These are phyloP conservation scores for Callipepla squamata DNA, from an alignment of 2,113 vertebrate genomes.

Conservation along the genomic window DNA sequence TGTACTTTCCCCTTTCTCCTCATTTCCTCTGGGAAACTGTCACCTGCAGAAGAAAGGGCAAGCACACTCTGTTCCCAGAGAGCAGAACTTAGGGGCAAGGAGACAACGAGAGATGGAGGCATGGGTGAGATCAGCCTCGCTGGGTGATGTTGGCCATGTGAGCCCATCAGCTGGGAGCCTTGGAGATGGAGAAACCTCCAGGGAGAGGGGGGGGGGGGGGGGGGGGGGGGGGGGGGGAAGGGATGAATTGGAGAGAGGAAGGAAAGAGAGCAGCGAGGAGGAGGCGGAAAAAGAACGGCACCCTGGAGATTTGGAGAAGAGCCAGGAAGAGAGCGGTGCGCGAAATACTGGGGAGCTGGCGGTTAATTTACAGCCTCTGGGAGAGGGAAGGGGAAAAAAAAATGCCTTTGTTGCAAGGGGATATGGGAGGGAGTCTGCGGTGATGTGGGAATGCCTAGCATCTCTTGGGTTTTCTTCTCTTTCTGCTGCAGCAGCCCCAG, in stretches of 20 bases:
- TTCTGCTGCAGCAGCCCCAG: neutral
- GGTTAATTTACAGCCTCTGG: conserved; percentile 42
- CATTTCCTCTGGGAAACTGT: neutral
- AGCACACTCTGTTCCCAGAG: accelerated
- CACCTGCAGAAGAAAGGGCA: neutral
- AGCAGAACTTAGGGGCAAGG: neutral
- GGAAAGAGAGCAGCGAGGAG: neutral
- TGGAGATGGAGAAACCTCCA: neutral
- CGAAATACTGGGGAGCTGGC: neutral
- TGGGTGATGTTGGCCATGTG: neutral
- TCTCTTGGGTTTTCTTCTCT: neutral
- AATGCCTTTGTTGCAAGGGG: neutral
- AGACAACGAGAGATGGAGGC: accelerated
- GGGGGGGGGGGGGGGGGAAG: neutral
- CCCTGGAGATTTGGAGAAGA: conserved; percentile 38
- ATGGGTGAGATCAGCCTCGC: neutral
- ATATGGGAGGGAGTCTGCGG: neutral
- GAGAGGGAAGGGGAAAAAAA: neutral
- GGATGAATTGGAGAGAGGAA: neutral
- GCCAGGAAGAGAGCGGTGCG: conserved; percentile 27
- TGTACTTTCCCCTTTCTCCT: neutral
- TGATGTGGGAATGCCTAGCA: neutral
- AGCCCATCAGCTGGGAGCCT: neutral
- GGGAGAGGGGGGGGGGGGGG: neutral
- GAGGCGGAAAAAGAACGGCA: neutral